Conservation (phyloP, 2,797 vertebrate species). For the Pseudochirops cupreus region DNA sequence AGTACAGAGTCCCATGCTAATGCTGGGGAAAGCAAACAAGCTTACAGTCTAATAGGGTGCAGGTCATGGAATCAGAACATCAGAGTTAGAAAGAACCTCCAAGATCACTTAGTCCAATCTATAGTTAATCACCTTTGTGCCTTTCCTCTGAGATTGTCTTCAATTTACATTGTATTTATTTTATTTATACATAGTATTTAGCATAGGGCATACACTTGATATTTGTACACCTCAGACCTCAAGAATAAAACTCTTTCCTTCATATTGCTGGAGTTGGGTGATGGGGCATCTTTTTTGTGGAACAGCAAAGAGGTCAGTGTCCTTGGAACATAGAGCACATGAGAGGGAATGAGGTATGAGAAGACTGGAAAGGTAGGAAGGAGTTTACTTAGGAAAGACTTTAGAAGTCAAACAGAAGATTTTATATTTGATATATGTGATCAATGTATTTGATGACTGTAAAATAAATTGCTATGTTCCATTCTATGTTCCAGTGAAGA, state of each 20-base stretch:
- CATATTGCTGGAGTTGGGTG: background rate
- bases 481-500: background rate
- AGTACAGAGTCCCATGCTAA: background rate
- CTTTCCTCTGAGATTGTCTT: background rate
- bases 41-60: background rate
- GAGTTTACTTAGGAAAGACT: background rate
- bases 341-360: background rate
- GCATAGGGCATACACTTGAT: background rate
- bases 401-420: background rate
- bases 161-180: background rate
- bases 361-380: background rate
- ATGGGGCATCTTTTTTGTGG: background rate
- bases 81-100: background rate
- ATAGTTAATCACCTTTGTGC: background rate
- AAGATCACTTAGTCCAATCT: background rate
- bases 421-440: background rate
- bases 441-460: background rate
- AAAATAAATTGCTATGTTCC: background rate
- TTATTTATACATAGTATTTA: background rate
- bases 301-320: background rate
- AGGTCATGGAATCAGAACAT: background rate
- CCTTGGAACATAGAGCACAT: background rate
- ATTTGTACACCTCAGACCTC: background rate
- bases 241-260: background rate
- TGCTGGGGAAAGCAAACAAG: background rate